phyloP scores from a whole-genome alignment of 2,888 invertebrate species.

The Cactoblastis cactorum region DNA sequence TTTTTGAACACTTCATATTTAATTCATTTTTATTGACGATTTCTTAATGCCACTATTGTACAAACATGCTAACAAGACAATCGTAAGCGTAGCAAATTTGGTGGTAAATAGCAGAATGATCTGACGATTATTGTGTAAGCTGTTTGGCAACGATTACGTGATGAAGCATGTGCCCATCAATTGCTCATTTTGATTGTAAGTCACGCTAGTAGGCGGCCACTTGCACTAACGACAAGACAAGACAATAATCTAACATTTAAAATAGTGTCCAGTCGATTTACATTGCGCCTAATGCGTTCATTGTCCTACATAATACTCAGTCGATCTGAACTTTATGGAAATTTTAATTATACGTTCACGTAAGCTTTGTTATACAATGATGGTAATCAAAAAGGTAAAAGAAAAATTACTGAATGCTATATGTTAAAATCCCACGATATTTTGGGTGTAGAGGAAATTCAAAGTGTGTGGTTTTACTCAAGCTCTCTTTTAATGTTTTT shows the following conservation, averaged over 20 bases:
- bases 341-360: neutral
- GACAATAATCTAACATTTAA: neutral
- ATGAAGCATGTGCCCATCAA: constrained; percentile 26
- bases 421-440: constrained; percentile 10
- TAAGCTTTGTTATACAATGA: constrained; percentile 5
- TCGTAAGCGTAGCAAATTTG: constrained; percentile 7
- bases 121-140: constrained; percentile 22
- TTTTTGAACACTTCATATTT: too few species aligned
- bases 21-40: too few species aligned
- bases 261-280: neutral
- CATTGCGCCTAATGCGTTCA: constrained; percentile 3
- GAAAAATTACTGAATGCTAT: neutral
- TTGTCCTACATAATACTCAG: neutral
- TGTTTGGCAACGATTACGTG: constrained; percentile 28
- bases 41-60: neutral
- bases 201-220: constrained; percentile 18
- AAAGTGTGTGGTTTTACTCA: neutral
- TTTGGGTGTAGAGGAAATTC: neutral
- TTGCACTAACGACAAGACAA: constrained; percentile 4
- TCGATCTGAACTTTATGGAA: constrained; percentile 9
- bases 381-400: neutral
- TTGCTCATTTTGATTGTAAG: constrained; percentile 25
- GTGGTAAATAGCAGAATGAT: constrained; percentile 6
- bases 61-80: constrained; percentile 6
- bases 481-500: too few species aligned